Conservation (phyloP, 2,797 vertebrate genomes). For the Paedocypris micromegethes region DNA sequence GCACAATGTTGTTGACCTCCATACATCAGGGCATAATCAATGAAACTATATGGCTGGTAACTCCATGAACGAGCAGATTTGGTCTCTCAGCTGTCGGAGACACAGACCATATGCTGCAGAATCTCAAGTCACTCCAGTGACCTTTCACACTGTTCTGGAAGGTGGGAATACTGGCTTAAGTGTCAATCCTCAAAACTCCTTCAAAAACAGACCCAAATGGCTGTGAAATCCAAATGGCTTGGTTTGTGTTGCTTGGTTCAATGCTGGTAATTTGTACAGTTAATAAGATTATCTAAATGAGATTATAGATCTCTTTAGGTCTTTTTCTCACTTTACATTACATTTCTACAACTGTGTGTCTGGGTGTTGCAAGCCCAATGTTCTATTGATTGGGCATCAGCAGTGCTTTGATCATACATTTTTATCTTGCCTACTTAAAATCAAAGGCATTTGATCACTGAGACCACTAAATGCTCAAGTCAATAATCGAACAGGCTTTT, state of each 20-base stretch:
- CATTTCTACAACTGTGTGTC: too few relatives aligned
- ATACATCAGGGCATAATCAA: conserved; percentile 49
- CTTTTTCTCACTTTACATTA: too few relatives aligned
- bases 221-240: not conserved
- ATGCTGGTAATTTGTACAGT: too few relatives aligned
- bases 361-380: too few relatives aligned
- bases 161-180: conserved; percentile 28
- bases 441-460: too few relatives aligned
- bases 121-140: conserved; percentile 20
- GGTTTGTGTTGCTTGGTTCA: conserved; percentile 7
- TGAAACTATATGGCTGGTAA: conserved; percentile 52
- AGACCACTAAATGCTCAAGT: conserved; percentile 21
- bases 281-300: too few relatives aligned
- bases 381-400: too few relatives aligned
- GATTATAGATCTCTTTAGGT: too few relatives aligned
- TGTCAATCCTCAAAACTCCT: not conserved
- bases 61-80: conserved; percentile 21
- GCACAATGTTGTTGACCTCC: conserved; percentile 41
- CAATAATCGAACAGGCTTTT: conserved; percentile 30
- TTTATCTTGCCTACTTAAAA: too few relatives aligned
- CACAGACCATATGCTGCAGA: conserved; percentile 16
- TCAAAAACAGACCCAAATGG: conserved; percentile 4
- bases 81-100: conserved; percentile 34
- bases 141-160: conserved; percentile 39
- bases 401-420: too few relatives aligned